Evolutionary conservation across 2,113 vertebrate species (phyloP), one percentile per base, ranked within the genome.

Genomic region (Mirounga angustirostris): DNA sequence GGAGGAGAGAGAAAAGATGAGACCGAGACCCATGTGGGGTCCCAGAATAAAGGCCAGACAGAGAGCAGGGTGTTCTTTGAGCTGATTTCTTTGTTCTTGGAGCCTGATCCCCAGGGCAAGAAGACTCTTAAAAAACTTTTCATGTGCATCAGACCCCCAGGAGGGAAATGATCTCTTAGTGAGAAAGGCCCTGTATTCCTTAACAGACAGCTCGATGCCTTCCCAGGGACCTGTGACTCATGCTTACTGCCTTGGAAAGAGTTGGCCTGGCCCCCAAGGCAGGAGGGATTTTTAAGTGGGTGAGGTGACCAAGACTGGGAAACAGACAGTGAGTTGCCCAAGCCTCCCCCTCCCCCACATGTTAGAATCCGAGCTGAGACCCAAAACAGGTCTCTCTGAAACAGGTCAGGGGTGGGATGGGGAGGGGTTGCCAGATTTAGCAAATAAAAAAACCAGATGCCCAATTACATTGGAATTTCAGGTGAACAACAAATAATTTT

Each of bases 211-310:
- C 56, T 50, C 0, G 3, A 36, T 46, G 88, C 28, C 89, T 73
- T 95, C 33, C 93, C 36, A 69, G 82, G 65, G 86, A 84, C 93
- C 90, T 58, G 33, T 93, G 94, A 95, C 83, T 97, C 87, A 89
- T 12, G n/a, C 46, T 52, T 13, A 69, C 90, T 56, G 82, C 91
- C 65, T 36, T 89, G 78, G 78, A 91, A 93, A 46, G 71, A 22
- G 89, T 16, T 33, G 0, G 50, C 12, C 83, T 28, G 61, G 50
- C 69, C 78, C 58, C 59, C 11, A 43, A 74, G 67, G 83, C 9
- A 28, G 88, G 73, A 79, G 59, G 59, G 59, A 59, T 4, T 22
- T 5, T 0, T 22, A 54, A 8, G 9, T 6, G 46, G 33, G 28
- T 6, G 24, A 74, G 52, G 36, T 63, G 76, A 88, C 67, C 33